Percentiles rank a stretch among this genome's conserved stretches.
These are phyloP conservation scores for Nannoperca obscura DNA, from an alignment of 2,797 vertebrate species.

Conservation along the genomic window DNA sequence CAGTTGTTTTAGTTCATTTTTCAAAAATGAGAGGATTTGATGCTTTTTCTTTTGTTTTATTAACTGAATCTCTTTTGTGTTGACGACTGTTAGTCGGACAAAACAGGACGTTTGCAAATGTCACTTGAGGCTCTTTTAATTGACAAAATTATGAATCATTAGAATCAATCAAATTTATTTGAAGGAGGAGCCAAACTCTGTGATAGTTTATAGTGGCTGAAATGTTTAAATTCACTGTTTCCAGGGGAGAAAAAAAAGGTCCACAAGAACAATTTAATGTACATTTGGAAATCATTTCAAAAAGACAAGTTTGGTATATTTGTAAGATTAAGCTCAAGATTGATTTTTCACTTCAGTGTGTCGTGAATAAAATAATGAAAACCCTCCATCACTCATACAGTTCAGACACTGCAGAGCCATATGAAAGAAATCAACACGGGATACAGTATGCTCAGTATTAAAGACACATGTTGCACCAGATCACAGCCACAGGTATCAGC, in stretches of 20 bases:
- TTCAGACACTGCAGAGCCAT: conserved; percentile 7
- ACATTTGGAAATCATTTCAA: not conserved
- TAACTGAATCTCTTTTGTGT: too few species aligned
- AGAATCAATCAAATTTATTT: not conserved
- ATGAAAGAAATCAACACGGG: conserved; percentile 41
- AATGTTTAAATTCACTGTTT: not conserved
- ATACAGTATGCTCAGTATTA: conserved; percentile 22
- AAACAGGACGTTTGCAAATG: too few species aligned
- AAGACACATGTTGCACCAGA: conserved; percentile 35
- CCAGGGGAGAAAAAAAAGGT: not conserved
- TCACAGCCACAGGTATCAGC: not conserved
- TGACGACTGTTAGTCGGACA: too few species aligned
- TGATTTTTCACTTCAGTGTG: conserved; percentile 33
- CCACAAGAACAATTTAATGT: not conserved
- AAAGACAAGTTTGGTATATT: not conserved
- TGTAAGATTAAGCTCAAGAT: conserved; percentile 19
- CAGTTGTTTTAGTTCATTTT: too few species aligned
- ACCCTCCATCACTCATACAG: conserved; percentile 5
- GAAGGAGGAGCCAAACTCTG: not conserved
- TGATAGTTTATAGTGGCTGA: conserved; percentile 6
- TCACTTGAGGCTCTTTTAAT: not conserved
- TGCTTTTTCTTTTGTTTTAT: not conserved
- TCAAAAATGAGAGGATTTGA: not conserved
- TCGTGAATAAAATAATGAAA: conserved; percentile 15
- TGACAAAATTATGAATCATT: not conserved